Evolutionary conservation across 2,888 invertebrate species (phyloP).

Genomic region (Xestobium rufovillosum): DNA sequence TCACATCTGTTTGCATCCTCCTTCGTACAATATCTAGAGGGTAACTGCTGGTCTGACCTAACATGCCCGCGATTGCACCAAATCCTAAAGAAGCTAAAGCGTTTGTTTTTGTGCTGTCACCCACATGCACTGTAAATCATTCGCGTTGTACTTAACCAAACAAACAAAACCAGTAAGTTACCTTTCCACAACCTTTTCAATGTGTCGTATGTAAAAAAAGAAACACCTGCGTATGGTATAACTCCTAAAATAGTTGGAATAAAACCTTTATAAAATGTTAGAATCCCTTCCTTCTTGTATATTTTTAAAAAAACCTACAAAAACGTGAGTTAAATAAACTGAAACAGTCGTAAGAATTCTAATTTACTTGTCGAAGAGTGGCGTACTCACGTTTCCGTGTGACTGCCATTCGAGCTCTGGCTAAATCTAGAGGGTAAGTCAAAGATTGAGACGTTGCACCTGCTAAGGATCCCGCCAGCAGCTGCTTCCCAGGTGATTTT

Average conservation of each 20-base stretch:
- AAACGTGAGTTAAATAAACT: constrained; percentile 8
- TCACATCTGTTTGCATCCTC: constrained; percentile 54
- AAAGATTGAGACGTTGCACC: constrained; percentile 90
- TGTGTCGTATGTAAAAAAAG: constrained; percentile 95
- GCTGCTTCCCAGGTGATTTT: constrained; percentile 48
- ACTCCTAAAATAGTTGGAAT: constrained; percentile 88
- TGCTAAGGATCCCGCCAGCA: constrained; percentile 89
- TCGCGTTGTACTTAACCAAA: too few species aligned
- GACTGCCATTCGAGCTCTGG: constrained; percentile 95
- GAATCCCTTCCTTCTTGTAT: constrained; percentile 66
- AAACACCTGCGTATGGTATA: constrained; percentile 93
- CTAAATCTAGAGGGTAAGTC: constrained; percentile 95
- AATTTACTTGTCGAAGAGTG: constrained; percentile 48
- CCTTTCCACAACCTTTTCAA: constrained; percentile 74
- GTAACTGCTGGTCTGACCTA: constrained; percentile 94
- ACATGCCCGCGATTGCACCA: constrained; percentile 86
- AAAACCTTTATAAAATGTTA: constrained; percentile 78
- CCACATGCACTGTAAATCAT: constrained; percentile 33
- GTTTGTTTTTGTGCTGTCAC: constrained; percentile 25
- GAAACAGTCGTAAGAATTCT: constrained; percentile 7
- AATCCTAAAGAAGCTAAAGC: constrained; percentile 64
- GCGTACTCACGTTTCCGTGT: constrained; percentile 70
- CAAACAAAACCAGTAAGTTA: too few species aligned
- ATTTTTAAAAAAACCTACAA: constrained; percentile 50
- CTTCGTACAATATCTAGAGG: constrained; percentile 86